Percentiles rank a stretch among this genome's conserved stretches.
These are phyloP conservation scores for Paramormyrops kingsleyae DNA, from an alignment of 2,113 vertebrate genomes.

Conservation along the genomic window DNA sequence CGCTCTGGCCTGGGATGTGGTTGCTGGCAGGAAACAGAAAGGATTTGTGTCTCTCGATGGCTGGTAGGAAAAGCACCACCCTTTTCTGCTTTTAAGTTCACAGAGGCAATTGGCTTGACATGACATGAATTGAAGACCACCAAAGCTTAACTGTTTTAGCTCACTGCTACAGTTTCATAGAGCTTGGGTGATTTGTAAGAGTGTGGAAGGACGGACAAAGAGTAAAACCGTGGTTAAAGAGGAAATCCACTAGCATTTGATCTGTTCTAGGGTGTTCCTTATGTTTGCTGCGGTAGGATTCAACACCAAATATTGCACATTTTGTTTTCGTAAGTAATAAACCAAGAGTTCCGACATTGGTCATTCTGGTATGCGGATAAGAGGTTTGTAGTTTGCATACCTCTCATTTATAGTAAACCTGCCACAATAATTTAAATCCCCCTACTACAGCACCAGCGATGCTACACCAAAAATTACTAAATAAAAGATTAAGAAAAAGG, in stretches of 20 bases:
- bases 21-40: slow-evolving; percentile 32
- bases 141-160: slow-evolving; percentile 36
- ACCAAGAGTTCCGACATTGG: not conserved
- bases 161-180: slow-evolving; percentile 16
- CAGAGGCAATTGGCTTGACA: slow-evolving; percentile 49
- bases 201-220: not conserved
- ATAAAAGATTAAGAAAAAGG: not conserved
- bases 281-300: not conserved
- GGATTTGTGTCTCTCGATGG: slow-evolving; percentile 35
- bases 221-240: not conserved
- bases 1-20: slow-evolving; percentile 30
- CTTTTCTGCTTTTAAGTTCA: slow-evolving; percentile 22
- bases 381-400: not conserved
- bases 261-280: not conserved
- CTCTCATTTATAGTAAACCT: not conserved
- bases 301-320: slow-evolving; percentile 1
- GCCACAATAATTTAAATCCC: not conserved
- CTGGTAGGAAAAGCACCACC: slow-evolving; percentile 23
- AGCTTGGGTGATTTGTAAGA: not conserved
- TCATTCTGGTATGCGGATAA: not conserved
- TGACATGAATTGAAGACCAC: slow-evolving; percentile 43
- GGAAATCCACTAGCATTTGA: not conserved
- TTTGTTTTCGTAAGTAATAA: not conserved
- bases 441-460: not conserved
- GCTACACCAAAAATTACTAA: not conserved